Evolutionary conservation across 2,888 invertebrate species (phyloP).

Genomic region (Colostygia pectinataria): DNA sequence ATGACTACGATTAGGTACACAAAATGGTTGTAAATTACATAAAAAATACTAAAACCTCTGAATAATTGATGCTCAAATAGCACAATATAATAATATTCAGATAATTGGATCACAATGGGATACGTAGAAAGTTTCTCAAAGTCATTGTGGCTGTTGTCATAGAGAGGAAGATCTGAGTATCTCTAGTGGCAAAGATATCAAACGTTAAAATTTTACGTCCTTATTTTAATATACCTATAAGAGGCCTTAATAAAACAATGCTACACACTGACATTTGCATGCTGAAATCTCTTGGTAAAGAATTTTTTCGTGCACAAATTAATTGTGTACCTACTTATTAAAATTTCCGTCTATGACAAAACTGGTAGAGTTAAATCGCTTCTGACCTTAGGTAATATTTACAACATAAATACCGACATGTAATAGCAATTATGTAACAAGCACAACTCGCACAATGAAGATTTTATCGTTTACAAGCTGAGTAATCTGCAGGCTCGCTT

Average conservation of each 20-base stretch:
- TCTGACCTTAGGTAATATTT: conserved; percentile 1
- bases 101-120: too few relatives aligned
- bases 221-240: too few relatives aligned
- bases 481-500: conserved; percentile 12
- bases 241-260: too few relatives aligned
- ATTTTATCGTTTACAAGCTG: conserved; percentile 21
- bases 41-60: not conserved
- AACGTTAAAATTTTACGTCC: too few relatives aligned
- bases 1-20: not conserved
- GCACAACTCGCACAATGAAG: conserved; percentile 18
- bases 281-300: too few relatives aligned
- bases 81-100: not conserved
- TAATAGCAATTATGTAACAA: conserved; percentile 15
- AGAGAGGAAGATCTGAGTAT: too few relatives aligned
- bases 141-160: too few relatives aligned
- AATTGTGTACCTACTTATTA: not conserved
- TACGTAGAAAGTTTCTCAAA: too few relatives aligned
- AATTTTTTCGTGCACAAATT: too few relatives aligned
- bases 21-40: conserved; percentile 1
- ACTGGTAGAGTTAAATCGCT: not conserved
- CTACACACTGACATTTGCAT: too few relatives aligned
- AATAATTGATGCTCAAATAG: not conserved
- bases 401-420: conserved; percentile 7
- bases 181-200: too few relatives aligned
- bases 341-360: not conserved